Percentiles rank a stretch among this genome's conserved stretches.
Evolutionary conservation across 2,888 invertebrate species (phyloP).

Genomic region (Hermodice carunculata): DNA sequence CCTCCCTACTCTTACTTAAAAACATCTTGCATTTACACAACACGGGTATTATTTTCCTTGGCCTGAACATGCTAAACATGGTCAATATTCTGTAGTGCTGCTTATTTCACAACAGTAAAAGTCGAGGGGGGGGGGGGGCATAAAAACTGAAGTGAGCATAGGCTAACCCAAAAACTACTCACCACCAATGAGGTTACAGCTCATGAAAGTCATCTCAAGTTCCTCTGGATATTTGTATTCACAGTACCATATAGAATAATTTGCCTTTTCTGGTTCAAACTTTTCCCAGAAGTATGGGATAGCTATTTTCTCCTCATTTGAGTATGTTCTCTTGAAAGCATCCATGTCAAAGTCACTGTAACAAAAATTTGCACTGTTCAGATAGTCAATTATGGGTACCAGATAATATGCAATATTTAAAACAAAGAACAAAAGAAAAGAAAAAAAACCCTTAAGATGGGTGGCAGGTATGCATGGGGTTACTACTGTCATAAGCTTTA

Average conservation of each 20-base stretch:
- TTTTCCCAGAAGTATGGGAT: slow-evolving; percentile 99
- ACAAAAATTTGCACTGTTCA: not conserved
- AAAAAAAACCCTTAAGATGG: no score
- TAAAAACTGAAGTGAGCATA: no score
- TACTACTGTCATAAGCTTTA: no score
- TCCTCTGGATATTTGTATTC: slow-evolving; percentile 98
- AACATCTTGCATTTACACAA: no score
- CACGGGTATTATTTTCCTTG: no score
- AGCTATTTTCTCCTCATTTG: slow-evolving; percentile 93
- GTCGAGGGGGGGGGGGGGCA: no score
- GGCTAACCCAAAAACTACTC: slow-evolving; percentile 45
- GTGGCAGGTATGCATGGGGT: no score
- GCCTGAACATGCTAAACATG: no score
- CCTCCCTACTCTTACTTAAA: no score
- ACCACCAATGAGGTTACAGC: slow-evolving; percentile 96
- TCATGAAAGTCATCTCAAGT: slow-evolving; percentile 94
- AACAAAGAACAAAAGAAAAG: slow-evolving; percentile 2
- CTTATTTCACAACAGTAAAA: no score
- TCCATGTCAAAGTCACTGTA: slow-evolving; percentile 93
- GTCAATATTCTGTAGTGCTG: no score
- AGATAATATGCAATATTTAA: not conserved
- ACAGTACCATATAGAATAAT: slow-evolving; percentile 97
- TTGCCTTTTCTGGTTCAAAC: slow-evolving; percentile 94
- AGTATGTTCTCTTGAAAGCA: slow-evolving; percentile 97
- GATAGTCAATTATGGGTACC: not conserved